Base-by-base conservation (phyloP, 2,888 invertebrate genomes). In the Pristionchus fissidentatus region DNA sequence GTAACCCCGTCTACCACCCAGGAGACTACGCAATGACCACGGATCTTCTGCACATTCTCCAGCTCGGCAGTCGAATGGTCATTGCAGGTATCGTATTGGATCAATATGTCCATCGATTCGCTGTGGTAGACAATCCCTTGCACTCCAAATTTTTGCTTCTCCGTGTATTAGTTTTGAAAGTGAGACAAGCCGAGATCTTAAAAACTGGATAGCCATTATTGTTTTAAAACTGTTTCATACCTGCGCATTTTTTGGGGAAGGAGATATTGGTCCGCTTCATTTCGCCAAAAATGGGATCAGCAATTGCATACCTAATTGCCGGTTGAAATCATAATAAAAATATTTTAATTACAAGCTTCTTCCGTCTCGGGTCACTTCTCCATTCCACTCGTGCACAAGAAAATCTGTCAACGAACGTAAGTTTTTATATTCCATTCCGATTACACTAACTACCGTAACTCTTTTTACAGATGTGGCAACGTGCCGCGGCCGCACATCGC, bases 311-410 rank as follows among this genome's bases (percentile, higher is more conserved):
- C n/a, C n/a, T n/a, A n/a, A n/a, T n/a, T n/a, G n/a, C n/a, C n/a
- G n/a, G n/a, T n/a, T n/a, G n/a, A n/a, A n/a, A n/a, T n/a, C n/a
- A 10, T n/a, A 52, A 52, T 3, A 52, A 15, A 22, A 52, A 52
- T n/a, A 8, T 52, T 3, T 52, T 52, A 22, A 15, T 52, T 22
- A 26, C n/a, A 38, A 70, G 70, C 49, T 22, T 77, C 75, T 0
- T 77, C 75, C 29, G 75, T 77, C 49, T 77, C 75, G 7, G 75
- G 75, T 8, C 75, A 49, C 46, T 77, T 77, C 75, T 77, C 75
- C 0, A 77, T 77, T 5, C 75, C 75, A 0, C 32, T 77, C 32
- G 75, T 77, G 49, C 75, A 77, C 22, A 35, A 41, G n/a, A 77
- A 49, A 49, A 77, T 77, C 19, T 77, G 75, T 13, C 75, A 77